Evolutionary conservation across 1,140 invertebrate genomes (phyloP).

Genomic region (Anoplophora glabripennis): DNA sequence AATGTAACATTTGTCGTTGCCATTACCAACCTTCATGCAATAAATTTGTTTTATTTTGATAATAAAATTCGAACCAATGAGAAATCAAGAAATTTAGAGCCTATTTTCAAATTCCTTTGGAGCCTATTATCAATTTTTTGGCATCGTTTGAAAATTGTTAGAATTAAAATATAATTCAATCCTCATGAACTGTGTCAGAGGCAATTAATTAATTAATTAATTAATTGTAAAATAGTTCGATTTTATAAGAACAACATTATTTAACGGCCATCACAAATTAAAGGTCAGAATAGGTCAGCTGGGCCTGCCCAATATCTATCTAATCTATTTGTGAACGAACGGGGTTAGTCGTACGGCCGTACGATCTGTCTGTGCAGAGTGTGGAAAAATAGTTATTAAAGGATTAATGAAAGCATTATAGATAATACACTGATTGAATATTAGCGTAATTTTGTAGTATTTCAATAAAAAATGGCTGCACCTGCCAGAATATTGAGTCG

Average conservation of each 20-base stretch:
- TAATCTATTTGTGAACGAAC: slow-evolving; percentile 8
- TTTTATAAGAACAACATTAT: neutral
- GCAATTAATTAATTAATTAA: no score
- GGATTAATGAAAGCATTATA: slow-evolving; percentile 1
- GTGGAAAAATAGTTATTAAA: neutral
- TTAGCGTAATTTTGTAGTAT: neutral
- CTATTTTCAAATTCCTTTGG: no score
- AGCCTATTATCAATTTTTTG: no score
- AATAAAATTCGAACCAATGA: no score
- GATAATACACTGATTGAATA: neutral
- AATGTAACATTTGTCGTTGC: no score
- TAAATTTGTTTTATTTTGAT: no score
- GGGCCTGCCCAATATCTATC: neutral
- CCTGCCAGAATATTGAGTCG: slow-evolving; percentile 29
- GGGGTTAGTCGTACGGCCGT: neutral
- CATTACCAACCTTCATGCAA: no score
- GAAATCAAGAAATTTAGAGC: no score
- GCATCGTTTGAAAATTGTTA: no score
- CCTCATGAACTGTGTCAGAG: no score
- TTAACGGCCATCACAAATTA: neutral
- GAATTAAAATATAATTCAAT: no score
- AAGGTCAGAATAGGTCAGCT: slow-evolving; percentile 4
- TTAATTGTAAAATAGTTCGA: neutral
- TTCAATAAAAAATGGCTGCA: slow-evolving; percentile 23
- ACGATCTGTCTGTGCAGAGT: neutral